A percentile compares a stretch with the other conserved stretches of the same genome.
These are phyloP conservation scores for Gila orcuttii DNA, from an alignment of 2,113 vertebrate species.

Conservation along the genomic window DNA sequence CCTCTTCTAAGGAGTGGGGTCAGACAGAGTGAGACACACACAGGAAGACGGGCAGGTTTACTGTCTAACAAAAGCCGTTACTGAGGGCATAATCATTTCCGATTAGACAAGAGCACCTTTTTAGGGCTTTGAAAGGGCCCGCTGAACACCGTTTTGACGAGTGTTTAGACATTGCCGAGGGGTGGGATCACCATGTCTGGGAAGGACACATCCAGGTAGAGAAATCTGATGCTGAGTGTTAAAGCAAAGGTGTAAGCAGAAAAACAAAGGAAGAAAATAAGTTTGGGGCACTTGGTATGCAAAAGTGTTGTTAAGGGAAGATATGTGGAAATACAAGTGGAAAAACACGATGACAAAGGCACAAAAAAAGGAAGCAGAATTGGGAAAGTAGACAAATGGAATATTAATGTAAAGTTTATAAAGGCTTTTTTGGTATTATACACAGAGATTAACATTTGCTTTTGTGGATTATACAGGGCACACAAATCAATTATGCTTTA, in stretches of 20 bases:
- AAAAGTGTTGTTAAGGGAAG: not conserved
- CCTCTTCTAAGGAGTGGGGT: conserved; percentile 15
- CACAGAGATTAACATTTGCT: not conserved
- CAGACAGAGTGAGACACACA: conserved; percentile 2
- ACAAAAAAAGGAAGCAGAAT: not conserved
- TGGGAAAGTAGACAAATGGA: not conserved
- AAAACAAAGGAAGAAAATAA: not conserved
- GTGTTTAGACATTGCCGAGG: conserved; percentile 61
- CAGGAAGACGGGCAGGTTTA: conserved; percentile 43
- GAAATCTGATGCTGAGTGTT: not conserved
- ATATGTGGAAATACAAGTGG: not conserved
- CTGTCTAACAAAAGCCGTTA: conserved; percentile 57
- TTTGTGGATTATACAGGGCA: not conserved
- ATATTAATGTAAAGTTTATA: not conserved
- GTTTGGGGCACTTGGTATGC: not conserved
- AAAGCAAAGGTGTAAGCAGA: not conserved
- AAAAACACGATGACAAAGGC: not conserved
- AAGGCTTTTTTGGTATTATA: not conserved
- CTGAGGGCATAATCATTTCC: conserved; percentile 64
- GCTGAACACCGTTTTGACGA: conserved; percentile 63
- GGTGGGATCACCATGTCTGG: conserved; percentile 68
- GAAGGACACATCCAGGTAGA: conserved; percentile 40
- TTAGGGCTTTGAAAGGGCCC: conserved; percentile 37
- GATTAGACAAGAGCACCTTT: conserved; percentile 59
- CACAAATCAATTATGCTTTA: not conserved